Conservation (phyloP, 2,797 vertebrate species). For the Aselliscus stoliczkanus region DNA sequence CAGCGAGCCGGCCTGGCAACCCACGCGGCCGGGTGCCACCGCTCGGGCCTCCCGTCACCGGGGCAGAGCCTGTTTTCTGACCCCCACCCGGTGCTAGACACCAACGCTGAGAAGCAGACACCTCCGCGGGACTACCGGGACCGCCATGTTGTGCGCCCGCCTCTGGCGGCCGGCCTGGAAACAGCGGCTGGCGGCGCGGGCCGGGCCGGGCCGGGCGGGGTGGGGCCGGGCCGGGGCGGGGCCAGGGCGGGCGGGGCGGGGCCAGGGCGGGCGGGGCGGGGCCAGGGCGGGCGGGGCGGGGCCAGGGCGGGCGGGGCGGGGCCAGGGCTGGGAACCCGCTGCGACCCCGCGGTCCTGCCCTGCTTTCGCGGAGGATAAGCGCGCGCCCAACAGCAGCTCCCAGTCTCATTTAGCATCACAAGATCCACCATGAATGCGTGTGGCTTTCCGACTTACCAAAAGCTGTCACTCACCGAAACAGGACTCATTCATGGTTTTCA, state of each 20-base stretch:
- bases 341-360: fast-evolving
- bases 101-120: fast-evolving
- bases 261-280: background rate
- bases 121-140: fast-evolving
- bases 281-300: background rate
- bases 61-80: background rate
- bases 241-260: background rate
- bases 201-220: background rate
- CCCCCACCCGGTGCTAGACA: background rate
- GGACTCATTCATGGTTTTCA: too few relatives aligned
- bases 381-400: fast-evolving
- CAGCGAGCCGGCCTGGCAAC: background rate
- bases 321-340: too few relatives aligned
- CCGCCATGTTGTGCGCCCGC: constrained; percentile 62
- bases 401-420: background rate
- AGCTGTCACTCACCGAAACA: background rate
- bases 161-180: constrained; percentile 36
- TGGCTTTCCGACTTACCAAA: background rate
- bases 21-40: background rate
- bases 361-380: fast-evolving
- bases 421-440: too few relatives aligned
- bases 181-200: fast-evolving
- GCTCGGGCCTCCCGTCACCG: background rate
- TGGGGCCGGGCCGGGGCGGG: background rate
- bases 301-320: background rate